Evolutionary conservation across 2,888 invertebrate genomes (phyloP), one percentile per base, ranked within the genome.

Genomic region (Myopa tessellatipennis): DNA sequence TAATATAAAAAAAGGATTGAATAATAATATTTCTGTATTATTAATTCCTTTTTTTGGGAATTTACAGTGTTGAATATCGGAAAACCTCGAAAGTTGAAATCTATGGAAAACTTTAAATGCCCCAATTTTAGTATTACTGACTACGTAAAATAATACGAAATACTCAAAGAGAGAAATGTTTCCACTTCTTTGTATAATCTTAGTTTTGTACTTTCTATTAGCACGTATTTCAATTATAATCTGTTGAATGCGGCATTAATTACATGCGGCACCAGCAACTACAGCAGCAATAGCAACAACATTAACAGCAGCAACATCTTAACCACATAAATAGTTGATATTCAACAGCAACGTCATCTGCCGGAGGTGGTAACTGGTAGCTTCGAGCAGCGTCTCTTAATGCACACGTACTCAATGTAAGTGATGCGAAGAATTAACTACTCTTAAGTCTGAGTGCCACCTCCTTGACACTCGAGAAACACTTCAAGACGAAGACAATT

Each of bases 391-490:
- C 26, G 75, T 26, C 60, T 67, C 68, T 70, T 68, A 76, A 69
- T 75, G 26, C 36, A 67, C 76, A 52, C 40, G 70, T 50, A 14
- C 50, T 50, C 10, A 3, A 8, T 1, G 50, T 40, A 71, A 38
- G 72, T 50, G 70, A 61, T 40, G 34, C 67, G 38, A 74, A 67
- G 73, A 68, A 77, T 77, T 74, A 61, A 68, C 26, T 26, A 26
- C 26, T 26, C 74, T 74, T 26, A 34, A 74, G 74, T 74, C 70
- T 26, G 26, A 45, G 18, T 72, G 74, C 61, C 74, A 77, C 63
- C 74, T 74, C 74, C 61, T 50, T 34, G 69, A 8, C 69, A 69
- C 77, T 77, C 60, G 74, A 69, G 77, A 69, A 74, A 70, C 70
- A 74, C 74, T 74, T 55, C 18, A 52, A 61, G 74, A 52, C 60